A percentile compares a stretch with the other conserved stretches of the same genome.
Evolutionary conservation across 2,113 vertebrate genomes (phyloP).

Genomic region (Macquaria australasica): DNA sequence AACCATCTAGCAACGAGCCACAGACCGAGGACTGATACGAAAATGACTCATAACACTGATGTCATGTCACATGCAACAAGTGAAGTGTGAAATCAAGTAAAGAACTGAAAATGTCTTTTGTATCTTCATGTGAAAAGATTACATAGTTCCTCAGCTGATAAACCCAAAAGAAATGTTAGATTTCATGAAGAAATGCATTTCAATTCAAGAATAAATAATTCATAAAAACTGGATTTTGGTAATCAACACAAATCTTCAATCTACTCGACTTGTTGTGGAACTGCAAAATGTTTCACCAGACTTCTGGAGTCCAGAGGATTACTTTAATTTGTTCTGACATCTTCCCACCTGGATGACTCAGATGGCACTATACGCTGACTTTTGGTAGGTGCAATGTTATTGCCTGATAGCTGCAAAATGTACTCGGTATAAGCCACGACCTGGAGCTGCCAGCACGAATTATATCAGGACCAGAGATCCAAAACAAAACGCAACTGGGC

Average conservation of each 20-base stretch:
- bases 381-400: slow-evolving; percentile 42
- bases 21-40: not conserved
- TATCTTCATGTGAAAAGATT: not conserved
- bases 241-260: not conserved
- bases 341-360: slow-evolving; percentile 54
- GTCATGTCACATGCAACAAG: not conserved
- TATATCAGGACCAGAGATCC: slow-evolving; percentile 34
- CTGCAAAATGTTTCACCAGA: not conserved
- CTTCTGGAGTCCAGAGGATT: slow-evolving; percentile 6
- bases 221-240: not conserved
- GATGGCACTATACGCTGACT: slow-evolving; percentile 34
- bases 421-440: slow-evolving; percentile 11
- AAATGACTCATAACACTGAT: not conserved
- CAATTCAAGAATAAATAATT: not conserved
- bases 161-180: not conserved
- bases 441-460: slow-evolving; percentile 55
- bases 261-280: not conserved
- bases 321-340: slow-evolving; percentile 49
- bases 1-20: not conserved
- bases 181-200: not conserved
- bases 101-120: not conserved
- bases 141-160: not conserved
- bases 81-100: not conserved
- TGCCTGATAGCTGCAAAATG: slow-evolving; percentile 46
- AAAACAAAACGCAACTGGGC: slow-evolving; percentile 40